A percentile compares a stretch with the other conserved stretches of the same genome.
These are phyloP conservation scores for Scaptomyza cyrtandrae DNA, from an alignment of 2,888 invertebrate genomes.

Conservation along the genomic window DNA sequence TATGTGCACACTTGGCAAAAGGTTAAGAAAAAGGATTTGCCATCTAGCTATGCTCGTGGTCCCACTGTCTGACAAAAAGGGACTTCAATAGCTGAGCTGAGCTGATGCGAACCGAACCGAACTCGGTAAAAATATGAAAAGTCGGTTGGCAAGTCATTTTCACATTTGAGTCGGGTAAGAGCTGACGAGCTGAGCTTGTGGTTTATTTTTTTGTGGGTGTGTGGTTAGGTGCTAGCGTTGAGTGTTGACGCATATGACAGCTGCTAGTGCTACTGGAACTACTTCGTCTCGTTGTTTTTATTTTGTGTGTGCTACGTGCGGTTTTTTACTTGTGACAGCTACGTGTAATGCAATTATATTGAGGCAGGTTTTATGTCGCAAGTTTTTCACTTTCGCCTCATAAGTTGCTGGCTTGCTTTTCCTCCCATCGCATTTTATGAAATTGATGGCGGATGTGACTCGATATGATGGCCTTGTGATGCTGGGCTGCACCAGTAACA, in stretches of 20 bases:
- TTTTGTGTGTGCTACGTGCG: constrained; percentile 34
- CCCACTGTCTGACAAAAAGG: constrained; percentile 32
- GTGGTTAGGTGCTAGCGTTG: constrained; percentile 40
- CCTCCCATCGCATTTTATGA: constrained; percentile 40
- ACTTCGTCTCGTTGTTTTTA: constrained; percentile 4
- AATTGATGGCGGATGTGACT: constrained; percentile 47
- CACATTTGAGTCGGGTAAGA: constrained; percentile 55
- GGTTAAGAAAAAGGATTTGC: constrained; percentile 78
- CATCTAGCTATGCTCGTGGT: constrained; percentile 22
- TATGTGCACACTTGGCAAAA: constrained; percentile 62
- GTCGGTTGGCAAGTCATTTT: constrained; percentile 65
- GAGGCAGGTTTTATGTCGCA: constrained; percentile 69
- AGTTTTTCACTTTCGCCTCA: constrained; percentile 49
- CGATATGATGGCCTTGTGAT: constrained; percentile 29
- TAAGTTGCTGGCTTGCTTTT: not conserved
- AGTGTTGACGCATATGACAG: constrained; percentile 38
- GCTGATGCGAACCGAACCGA: constrained; percentile 13
- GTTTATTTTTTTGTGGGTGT: constrained; percentile 27
- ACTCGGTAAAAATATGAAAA: constrained; percentile 69
- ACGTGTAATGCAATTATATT: constrained; percentile 78
- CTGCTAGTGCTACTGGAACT: constrained; percentile 19
- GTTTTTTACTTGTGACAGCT: constrained; percentile 62
- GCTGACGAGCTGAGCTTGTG: constrained; percentile 33
- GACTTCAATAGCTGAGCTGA: constrained; percentile 2
- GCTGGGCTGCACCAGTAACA: not conserved